Evolutionary conservation across 1,140 invertebrate genomes (phyloP), one percentile per base, ranked within the genome.

Genomic region (Linepithema humile): DNA sequence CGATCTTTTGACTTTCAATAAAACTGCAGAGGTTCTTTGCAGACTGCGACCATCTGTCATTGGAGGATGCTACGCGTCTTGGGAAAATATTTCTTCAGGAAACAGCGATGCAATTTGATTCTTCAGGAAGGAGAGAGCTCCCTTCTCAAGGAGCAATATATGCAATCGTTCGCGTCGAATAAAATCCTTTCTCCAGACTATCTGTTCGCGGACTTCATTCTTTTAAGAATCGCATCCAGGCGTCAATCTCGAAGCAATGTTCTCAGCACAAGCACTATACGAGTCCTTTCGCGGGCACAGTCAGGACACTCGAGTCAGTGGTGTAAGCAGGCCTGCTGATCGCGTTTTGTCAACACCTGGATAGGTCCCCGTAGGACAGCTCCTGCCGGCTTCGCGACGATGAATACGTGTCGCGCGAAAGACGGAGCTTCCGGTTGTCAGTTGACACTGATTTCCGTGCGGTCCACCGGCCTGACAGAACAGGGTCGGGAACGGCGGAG

Each of bases 361-460:
- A 69, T 43, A 55, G 75, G 20, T 65, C 35, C 15, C 29, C 26
- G 29, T 26, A 62, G 29, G 15, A 60, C 29, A 74, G 69, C 55
- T 60, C 32, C 38, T 43, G 43, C n/a, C 70, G 48, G 20, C 23
- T 48, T 53, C n/a, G 55, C 4, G 32, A 70, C 29, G 48, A 43
- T 73, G n/a, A 62, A 74, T 85, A 45, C 60, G 85, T 77, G 29
- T 78, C 38, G 60, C 55, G 38, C 69, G 38, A 45, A 23, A 82
- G 23, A 57, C 20, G 23, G 17, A 29, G 40, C 35, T 84, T 84
- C 72, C 80, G 82, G 73, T 29, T 83, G 53, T 85, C 72, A 70
- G 26, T n/a, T n/a, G 69, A 89, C 86, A 89, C 86, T 88, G 88
- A 88, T 88, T 88, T 88, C 86, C 86, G 83, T 77, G 82, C 85